Percentiles rank a stretch among this genome's conserved stretches.
Conservation (phyloP, 2,113 vertebrate species). For the Dasyurus viverrinus region DNA sequence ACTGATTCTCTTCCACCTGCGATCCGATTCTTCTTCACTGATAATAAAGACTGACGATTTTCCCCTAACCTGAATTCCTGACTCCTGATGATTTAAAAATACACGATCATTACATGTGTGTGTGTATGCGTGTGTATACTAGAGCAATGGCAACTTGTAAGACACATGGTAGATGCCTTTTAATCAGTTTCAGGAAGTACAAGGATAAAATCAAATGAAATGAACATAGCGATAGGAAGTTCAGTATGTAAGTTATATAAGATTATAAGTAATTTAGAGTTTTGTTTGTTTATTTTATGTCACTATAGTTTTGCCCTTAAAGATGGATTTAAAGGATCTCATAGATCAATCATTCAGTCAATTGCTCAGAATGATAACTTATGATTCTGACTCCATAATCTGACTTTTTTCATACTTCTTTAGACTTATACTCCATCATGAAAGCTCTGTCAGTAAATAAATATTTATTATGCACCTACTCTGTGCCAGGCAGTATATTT, state of each 20-base stretch:
- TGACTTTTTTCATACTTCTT: neutral
- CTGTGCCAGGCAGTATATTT: neutral
- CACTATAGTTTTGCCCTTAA: neutral
- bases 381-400: neutral
- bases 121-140: neutral
- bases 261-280: neutral
- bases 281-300: slow-evolving; percentile 13
- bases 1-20: too few relatives aligned
- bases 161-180: neutral
- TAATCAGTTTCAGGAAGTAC: slow-evolving; percentile 6
- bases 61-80: too few relatives aligned
- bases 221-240: neutral
- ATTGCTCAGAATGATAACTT: neutral
- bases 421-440: neutral
- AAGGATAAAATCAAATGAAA: neutral
- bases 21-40: too few relatives aligned
- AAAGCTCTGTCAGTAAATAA: neutral
- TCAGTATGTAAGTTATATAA: neutral
- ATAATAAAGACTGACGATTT: too few relatives aligned
- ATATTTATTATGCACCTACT: neutral
- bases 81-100: too few relatives aligned
- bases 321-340: neutral
- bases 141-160: slow-evolving; percentile 14
- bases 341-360: neutral
- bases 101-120: too few relatives aligned